phyloP scores from a whole-genome alignment of 2,888 invertebrate species.

The Athrips mouffetella region DNA sequence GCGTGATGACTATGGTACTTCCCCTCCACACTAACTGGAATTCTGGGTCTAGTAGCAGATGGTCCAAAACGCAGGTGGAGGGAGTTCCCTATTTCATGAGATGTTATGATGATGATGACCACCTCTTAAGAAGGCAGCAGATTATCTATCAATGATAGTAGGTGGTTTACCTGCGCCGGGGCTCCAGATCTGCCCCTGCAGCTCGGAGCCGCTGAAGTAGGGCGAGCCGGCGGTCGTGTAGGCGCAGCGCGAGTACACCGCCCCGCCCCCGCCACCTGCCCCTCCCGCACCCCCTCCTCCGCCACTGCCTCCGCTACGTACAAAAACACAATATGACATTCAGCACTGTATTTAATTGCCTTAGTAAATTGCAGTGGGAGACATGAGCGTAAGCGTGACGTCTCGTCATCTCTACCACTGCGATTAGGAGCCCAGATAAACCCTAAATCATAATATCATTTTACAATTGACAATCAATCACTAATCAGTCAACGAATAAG shows the following conservation, averaged over 20 bases:
- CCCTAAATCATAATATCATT: too few species aligned
- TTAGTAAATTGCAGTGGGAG: neutral
- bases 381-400: neutral
- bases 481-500: too few species aligned
- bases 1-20: too few species aligned
- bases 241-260: conserved; percentile 52
- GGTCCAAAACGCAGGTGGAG: too few species aligned
- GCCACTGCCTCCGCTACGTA: neutral
- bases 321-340: neutral
- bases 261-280: conserved; percentile 33
- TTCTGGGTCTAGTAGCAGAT: too few species aligned
- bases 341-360: too few species aligned
- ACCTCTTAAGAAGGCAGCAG: neutral
- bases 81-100: too few species aligned
- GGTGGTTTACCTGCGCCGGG: conserved; percentile 44
- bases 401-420: neutral
- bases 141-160: neutral
- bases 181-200: conserved; percentile 58
- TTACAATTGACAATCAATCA: too few species aligned
- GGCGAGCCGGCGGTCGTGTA: conserved; percentile 49
- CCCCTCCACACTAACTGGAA: too few species aligned
- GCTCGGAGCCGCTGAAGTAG: conserved; percentile 51
- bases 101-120: too few species aligned
- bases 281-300: neutral
- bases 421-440: neutral